These are phyloP conservation scores for Nettapus auritus DNA, from an alignment of 2,113 vertebrate species.

Conservation along the genomic window DNA sequence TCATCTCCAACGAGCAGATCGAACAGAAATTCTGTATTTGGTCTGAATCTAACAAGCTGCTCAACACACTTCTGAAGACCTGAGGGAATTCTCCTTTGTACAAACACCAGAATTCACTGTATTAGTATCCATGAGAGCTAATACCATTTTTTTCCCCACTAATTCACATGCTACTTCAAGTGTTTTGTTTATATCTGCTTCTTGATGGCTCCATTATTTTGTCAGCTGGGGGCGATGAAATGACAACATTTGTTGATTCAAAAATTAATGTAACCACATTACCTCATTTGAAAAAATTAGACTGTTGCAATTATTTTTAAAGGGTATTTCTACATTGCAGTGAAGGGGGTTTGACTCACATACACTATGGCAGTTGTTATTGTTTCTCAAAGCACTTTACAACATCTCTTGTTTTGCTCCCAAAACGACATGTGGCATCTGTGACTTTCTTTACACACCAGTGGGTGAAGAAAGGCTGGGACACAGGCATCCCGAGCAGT, in stretches of 20 bases:
- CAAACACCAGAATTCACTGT: not conserved
- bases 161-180: not conserved
- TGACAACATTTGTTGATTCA: conserved; percentile 5
- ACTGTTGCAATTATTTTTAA: not conserved
- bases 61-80: not conserved
- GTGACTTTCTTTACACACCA: not conserved
- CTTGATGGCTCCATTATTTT: conserved; percentile 17
- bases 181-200: conserved; percentile 31
- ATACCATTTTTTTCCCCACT: not conserved
- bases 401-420: not conserved
- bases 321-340: not conserved
- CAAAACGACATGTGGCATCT: rapidly evolving
- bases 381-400: not conserved
- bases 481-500: rapidly evolving
- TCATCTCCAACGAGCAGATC: not conserved
- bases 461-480: not conserved
- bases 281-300: not conserved
- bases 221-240: not conserved
- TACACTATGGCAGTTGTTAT: not conserved
- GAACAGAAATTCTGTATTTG: not conserved
- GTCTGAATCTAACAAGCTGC: not conserved
- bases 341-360: not conserved
- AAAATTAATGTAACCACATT: conserved; percentile 18
- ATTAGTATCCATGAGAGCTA: not conserved
- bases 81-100: not conserved